A percentile compares a stretch with the other conserved stretches of the same genome.
phyloP scores from a whole-genome alignment of 2,113 vertebrate species.

The Misgurnus mizolepis region DNA sequence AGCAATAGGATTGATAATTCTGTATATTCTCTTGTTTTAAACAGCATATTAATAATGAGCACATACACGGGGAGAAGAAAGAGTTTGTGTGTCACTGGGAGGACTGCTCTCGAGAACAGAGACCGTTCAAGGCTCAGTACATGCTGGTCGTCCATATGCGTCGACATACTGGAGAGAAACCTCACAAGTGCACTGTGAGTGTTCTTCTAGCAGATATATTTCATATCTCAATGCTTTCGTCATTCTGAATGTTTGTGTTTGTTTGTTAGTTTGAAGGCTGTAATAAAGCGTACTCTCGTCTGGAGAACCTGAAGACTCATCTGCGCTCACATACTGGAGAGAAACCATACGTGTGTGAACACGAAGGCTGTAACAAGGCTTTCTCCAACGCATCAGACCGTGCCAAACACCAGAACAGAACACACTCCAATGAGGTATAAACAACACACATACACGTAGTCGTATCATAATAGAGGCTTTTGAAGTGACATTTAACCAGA shows the following conservation, averaged over 20 bases:
- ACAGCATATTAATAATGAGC: slow-evolving; percentile 98
- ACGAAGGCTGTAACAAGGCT: slow-evolving; percentile 96
- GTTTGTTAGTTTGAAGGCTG: slow-evolving; percentile 91
- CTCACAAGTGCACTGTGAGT: slow-evolving; percentile 98
- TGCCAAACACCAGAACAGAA: slow-evolving; percentile 96
- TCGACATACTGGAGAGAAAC: slow-evolving; percentile 96
- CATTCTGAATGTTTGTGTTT: not conserved
- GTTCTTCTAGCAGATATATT: not conserved
- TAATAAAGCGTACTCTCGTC: slow-evolving; percentile 96
- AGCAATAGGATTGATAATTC: not conserved
- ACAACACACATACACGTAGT: too few relatives aligned
- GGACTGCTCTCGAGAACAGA: slow-evolving; percentile 92
- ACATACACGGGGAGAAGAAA: slow-evolving; percentile 98
- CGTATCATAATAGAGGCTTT: too few relatives aligned
- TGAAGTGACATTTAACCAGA: too few relatives aligned
- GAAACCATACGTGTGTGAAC: slow-evolving; percentile 96
- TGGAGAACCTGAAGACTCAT: slow-evolving; percentile 97
- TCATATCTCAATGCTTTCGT: not conserved
- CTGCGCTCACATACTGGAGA: slow-evolving; percentile 94
- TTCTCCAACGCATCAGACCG: slow-evolving; percentile 97
- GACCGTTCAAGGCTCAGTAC: slow-evolving; percentile 98
- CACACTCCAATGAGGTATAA: slow-evolving; percentile 93
- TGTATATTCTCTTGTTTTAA: not conserved
- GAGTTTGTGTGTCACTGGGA: slow-evolving; percentile 98
- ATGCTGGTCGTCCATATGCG: slow-evolving; percentile 99